Conservation (phyloP, 2,113 vertebrate species). For the Odocoileus hemionus region DNA sequence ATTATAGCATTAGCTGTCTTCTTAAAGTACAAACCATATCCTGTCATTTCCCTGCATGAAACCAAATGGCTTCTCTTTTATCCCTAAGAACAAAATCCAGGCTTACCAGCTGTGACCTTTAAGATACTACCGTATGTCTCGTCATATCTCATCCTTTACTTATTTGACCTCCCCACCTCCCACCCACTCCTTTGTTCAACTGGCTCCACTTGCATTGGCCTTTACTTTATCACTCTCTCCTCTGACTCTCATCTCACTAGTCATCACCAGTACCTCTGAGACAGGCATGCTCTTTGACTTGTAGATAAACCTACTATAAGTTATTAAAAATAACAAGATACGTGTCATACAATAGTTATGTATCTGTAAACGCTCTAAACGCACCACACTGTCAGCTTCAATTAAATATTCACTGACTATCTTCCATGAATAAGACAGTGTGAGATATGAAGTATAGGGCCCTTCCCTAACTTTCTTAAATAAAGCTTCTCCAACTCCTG, state of each 20-base stretch:
- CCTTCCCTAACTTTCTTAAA: background rate
- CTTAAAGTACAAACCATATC: background rate
- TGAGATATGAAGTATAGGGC: background rate
- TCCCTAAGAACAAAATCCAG: background rate
- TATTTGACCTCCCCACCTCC: background rate
- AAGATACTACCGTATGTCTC: background rate
- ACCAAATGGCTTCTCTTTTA: background rate
- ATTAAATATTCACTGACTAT: background rate
- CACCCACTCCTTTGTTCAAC: background rate
- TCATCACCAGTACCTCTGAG: background rate
- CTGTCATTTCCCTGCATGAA: background rate
- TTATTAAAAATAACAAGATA: background rate
- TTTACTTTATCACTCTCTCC: background rate
- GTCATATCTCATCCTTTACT: background rate
- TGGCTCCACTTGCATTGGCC: background rate
- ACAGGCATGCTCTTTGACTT: background rate
- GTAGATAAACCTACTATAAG: background rate
- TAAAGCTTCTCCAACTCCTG: background rate
- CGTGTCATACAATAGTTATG: background rate
- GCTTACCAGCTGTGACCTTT: background rate
- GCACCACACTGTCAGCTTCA: background rate
- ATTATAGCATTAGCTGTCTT: background rate
- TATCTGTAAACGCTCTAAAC: background rate
- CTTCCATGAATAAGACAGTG: background rate
- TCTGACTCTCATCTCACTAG: background rate